These are phyloP conservation scores for Allygus modestus DNA, from an alignment of 2,888 invertebrate genomes.

Conservation along the genomic window DNA sequence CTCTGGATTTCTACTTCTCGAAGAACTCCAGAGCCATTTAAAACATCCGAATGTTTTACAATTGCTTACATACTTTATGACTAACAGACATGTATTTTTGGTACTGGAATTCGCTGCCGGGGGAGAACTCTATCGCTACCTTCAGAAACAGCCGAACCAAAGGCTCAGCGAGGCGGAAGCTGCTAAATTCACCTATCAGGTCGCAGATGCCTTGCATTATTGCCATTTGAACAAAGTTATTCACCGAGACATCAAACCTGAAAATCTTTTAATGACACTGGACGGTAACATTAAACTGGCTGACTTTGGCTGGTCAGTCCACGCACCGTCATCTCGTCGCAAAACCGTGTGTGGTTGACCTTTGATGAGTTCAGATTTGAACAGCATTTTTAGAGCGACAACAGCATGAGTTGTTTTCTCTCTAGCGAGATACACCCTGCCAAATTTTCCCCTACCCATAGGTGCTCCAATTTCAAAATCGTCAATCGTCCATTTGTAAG, in stretches of 20 bases:
- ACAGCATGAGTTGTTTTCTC: slow-evolving; percentile 87
- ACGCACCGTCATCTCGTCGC: slow-evolving; percentile 77
- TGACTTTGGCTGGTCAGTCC: slow-evolving; percentile 94
- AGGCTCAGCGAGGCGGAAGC: slow-evolving; percentile 80
- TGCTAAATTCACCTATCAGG: slow-evolving; percentile 91
- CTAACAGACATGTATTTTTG: slow-evolving; percentile 90
- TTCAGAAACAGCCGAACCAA: slow-evolving; percentile 81
- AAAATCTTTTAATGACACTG: slow-evolving; percentile 89
- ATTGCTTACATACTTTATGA: slow-evolving; percentile 93
- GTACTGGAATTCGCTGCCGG: slow-evolving; percentile 92
- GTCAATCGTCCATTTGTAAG: slow-evolving; percentile 81
- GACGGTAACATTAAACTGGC: slow-evolving; percentile 91
- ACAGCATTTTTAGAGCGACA: slow-evolving; percentile 83
- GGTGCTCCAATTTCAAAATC: slow-evolving; percentile 91
- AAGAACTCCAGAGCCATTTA: slow-evolving; percentile 94
- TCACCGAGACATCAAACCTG: slow-evolving; percentile 95
- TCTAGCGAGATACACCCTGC: slow-evolving; percentile 92
- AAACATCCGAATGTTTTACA: too few relatives aligned
- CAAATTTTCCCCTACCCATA: slow-evolving; percentile 96
- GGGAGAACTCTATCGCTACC: slow-evolving; percentile 90
- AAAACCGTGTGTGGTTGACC: slow-evolving; percentile 90
- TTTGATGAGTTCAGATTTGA: slow-evolving; percentile 66
- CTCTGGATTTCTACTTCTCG: too few relatives aligned
- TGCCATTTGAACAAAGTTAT: slow-evolving; percentile 93
- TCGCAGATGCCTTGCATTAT: slow-evolving; percentile 92